A percentile compares a stretch with the other conserved stretches of the same genome.
Conservation (phyloP, 2,888 invertebrate species). For the Monoplex corrugatus region DNA sequence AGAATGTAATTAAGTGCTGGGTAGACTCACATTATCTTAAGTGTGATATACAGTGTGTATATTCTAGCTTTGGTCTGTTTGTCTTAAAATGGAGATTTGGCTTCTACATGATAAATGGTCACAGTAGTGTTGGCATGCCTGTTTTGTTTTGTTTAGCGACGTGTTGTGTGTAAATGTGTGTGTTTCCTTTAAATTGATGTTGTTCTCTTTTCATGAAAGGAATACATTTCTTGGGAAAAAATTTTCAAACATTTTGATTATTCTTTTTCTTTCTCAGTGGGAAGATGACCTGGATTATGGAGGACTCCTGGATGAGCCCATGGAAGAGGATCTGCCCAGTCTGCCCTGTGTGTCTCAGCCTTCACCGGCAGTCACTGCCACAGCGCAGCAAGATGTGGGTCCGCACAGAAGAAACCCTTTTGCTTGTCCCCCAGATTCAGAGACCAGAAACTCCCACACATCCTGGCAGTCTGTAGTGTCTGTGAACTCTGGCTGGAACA, state of each 20-base stretch:
- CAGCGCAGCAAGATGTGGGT: background rate
- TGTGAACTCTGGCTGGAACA: background rate
- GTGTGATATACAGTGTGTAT: no score
- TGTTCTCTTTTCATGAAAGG: background rate
- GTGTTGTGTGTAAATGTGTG: background rate
- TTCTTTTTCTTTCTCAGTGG: slow-evolving; percentile 55
- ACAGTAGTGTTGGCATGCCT: background rate
- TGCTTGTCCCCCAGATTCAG: background rate
- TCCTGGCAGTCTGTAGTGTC: background rate
- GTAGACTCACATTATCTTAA: no score
- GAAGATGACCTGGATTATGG: slow-evolving; percentile 61
- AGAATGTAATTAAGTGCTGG: no score
- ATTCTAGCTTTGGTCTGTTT: no score
- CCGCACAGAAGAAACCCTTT: background rate
- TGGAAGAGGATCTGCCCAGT: slow-evolving; percentile 58
- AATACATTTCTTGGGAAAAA: background rate
- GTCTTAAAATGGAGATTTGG: no score
- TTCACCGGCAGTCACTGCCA: background rate
- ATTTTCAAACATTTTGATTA: background rate
- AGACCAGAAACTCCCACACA: background rate
- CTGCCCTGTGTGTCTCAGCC: slow-evolving; percentile 19
- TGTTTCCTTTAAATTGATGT: background rate
- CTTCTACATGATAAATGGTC: no score
- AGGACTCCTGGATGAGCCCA: slow-evolving; percentile 58
- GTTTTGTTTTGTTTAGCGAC: background rate